Percentiles rank a stretch among this genome's conserved stretches.
phyloP scores from a whole-genome alignment of 2,888 invertebrate species.

The Epinotia demarniana region DNA sequence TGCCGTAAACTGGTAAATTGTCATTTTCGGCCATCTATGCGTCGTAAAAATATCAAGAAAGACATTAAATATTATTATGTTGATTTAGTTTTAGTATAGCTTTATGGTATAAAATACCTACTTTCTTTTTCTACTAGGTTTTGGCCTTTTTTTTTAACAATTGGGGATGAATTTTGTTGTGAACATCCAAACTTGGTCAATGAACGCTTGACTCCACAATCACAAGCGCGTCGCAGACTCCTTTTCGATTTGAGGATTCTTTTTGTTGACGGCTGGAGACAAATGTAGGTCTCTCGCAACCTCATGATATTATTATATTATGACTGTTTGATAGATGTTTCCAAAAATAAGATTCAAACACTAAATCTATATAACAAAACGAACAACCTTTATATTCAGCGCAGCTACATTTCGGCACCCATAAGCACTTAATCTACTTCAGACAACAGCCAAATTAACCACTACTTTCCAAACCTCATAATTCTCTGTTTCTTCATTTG shows the following conservation, averaged over 20 bases:
- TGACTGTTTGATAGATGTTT: not conserved
- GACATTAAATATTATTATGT: conserved; percentile 25
- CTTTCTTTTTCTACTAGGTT: too few relatives aligned
- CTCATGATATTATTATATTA: not conserved
- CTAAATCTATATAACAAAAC: conserved; percentile 9
- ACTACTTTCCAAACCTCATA: not conserved
- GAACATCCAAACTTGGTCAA: too few relatives aligned
- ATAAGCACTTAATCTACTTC: conserved; percentile 40
- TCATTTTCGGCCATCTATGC: conserved; percentile 38
- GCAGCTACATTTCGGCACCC: conserved; percentile 25
- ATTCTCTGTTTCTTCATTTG: not conserved
- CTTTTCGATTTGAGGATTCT: too few relatives aligned
- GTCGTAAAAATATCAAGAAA: conserved; percentile 26
- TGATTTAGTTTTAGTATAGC: conserved; percentile 21
- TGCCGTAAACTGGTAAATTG: conserved; percentile 37
- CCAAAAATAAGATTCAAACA: not conserved
- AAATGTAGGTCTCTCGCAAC: not conserved
- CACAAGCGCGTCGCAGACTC: too few relatives aligned
- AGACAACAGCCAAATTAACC: conserved; percentile 35
- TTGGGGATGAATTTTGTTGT: too few relatives aligned
- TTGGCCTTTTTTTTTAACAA: too few relatives aligned
- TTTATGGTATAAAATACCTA: not conserved
- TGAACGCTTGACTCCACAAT: too few relatives aligned
- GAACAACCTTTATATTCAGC: conserved; percentile 14
- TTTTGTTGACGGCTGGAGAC: not conserved